Evolutionary conservation across 2,797 vertebrate species (phyloP).

Genomic region (Danio aesculapii): DNA sequence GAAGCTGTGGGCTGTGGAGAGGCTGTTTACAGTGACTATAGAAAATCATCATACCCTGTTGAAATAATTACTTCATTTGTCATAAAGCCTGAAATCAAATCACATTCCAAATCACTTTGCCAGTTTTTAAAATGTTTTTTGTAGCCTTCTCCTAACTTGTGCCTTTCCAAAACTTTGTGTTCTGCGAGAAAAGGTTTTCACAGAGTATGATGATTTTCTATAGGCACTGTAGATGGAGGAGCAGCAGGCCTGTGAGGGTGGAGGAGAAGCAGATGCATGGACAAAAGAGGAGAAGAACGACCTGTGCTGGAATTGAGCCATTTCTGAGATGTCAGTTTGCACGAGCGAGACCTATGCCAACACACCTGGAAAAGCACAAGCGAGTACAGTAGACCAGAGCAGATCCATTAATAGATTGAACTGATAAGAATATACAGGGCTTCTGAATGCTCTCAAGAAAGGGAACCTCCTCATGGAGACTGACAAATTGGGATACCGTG

Average conservation of each 20-base stretch:
- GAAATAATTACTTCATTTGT: too few relatives aligned
- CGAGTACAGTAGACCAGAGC: neutral
- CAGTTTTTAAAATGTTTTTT: too few relatives aligned
- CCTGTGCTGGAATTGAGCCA: slow-evolving; percentile 63
- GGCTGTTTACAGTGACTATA: neutral
- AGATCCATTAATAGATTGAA: slow-evolving; percentile 28
- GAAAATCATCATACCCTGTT: too few relatives aligned
- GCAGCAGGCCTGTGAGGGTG: neutral
- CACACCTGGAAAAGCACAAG: slow-evolving; percentile 38
- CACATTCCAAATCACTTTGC: too few relatives aligned
- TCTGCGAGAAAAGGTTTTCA: too few relatives aligned
- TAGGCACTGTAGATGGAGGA: neutral
- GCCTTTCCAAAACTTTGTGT: too few relatives aligned
- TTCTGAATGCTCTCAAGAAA: neutral
- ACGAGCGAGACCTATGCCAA: slow-evolving; percentile 35
- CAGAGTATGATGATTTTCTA: too few relatives aligned
- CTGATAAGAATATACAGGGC: neutral
- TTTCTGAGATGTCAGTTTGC: slow-evolving; percentile 25
- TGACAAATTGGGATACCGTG: neutral
- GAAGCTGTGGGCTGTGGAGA: neutral
- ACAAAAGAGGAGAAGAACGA: slow-evolving; percentile 40
- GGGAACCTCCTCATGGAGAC: neutral
- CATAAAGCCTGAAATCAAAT: too few relatives aligned
- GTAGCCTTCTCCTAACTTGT: too few relatives aligned
- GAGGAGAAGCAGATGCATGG: slow-evolving; percentile 1